Conservation (phyloP, 1,140 invertebrate species). For the Apis cerana region DNA sequence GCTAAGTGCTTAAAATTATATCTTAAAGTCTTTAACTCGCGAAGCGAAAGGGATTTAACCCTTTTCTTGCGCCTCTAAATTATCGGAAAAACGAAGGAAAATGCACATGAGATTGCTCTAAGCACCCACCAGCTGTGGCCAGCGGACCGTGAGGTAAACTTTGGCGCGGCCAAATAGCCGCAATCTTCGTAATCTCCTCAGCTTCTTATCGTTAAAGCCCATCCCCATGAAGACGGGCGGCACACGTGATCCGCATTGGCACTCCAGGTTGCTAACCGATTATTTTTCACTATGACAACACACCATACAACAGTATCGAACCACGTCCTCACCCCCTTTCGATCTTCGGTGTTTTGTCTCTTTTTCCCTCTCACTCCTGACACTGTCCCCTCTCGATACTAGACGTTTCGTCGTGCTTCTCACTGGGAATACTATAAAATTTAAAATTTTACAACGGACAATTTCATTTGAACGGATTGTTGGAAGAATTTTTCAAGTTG, state of each 20-base stretch:
- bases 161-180: slow-evolving; percentile 85
- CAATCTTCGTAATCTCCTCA: slow-evolving; percentile 83
- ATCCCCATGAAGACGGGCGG: slow-evolving; percentile 80
- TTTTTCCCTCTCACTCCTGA: background rate
- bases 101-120: slow-evolving; percentile 42
- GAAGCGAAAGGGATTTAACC: background rate
- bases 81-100: slow-evolving; percentile 27
- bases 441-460: background rate
- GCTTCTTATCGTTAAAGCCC: slow-evolving; percentile 83
- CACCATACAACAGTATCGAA: slow-evolving; percentile 46
- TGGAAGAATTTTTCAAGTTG: background rate
- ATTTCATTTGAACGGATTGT: background rate
- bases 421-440: background rate
- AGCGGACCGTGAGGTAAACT: slow-evolving; percentile 84
- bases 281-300: slow-evolving; percentile 61
- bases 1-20: background rate
- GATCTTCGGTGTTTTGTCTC: background rate
- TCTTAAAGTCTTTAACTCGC: background rate
- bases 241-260: slow-evolving; percentile 80
- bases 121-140: slow-evolving; percentile 83
- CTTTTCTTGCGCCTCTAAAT: slow-evolving; percentile 8
- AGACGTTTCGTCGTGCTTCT: slow-evolving; percentile 17
- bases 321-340: background rate
- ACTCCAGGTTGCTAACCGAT: slow-evolving; percentile 78
- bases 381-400: background rate